Evolutionary conservation across 23 tunicate genomes (phyloP).

Genomic region (Trididemnum miniatum): DNA sequence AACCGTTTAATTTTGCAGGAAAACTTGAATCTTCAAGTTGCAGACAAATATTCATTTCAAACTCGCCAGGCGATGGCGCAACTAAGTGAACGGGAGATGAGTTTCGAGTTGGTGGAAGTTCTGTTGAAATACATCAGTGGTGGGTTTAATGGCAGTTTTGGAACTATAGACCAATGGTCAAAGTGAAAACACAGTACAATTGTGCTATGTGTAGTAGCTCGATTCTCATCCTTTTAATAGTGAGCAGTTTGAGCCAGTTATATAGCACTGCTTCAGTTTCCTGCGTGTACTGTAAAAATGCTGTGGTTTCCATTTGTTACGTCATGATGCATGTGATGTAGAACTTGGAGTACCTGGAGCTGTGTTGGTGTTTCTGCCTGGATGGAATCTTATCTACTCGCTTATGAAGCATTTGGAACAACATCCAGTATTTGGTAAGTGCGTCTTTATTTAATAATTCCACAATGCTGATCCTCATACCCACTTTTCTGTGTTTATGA

Average conservation of each 20-base stretch:
- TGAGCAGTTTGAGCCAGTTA: too few species aligned
- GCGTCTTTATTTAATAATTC: not conserved
- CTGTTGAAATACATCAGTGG: constrained; percentile 79
- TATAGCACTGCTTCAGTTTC: too few species aligned
- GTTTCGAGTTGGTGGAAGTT: constrained; percentile 79
- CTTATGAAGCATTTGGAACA: constrained; percentile 83
- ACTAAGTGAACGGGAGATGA: constrained; percentile 70
- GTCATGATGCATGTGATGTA: not conserved
- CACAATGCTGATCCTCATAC: not conserved
- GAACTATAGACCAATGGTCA: too few species aligned
- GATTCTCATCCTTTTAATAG: too few species aligned
- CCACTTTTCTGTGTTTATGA: not conserved
- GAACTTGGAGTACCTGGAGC: constrained; percentile 77
- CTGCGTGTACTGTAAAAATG: too few species aligned
- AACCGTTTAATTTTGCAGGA: constrained; percentile 35
- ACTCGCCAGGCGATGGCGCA: constrained; percentile 82
- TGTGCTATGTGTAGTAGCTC: too few species aligned
- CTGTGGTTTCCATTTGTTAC: too few species aligned
- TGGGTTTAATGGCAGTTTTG: too few species aligned
- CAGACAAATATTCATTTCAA: constrained; percentile 54
- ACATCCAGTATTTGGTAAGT: constrained; percentile 89
- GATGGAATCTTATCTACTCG: constrained; percentile 88
- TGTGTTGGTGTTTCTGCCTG: constrained; percentile 89
- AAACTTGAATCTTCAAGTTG: constrained; percentile 61
- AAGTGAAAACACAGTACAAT: too few species aligned